A percentile compares a stretch with the other conserved stretches of the same genome.
phyloP scores from a whole-genome alignment of 1,140 invertebrate genomes.

The Lucilia sericata region DNA sequence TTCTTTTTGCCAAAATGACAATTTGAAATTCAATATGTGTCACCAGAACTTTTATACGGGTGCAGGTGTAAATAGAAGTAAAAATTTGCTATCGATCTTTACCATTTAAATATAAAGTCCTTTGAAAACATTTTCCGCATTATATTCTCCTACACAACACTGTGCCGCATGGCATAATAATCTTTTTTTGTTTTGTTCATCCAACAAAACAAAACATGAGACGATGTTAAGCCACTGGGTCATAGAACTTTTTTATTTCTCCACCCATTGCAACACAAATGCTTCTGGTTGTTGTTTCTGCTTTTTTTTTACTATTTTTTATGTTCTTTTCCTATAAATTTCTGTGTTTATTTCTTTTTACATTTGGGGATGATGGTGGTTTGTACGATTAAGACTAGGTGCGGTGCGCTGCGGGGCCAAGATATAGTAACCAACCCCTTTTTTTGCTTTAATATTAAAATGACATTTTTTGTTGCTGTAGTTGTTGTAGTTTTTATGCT shows the following conservation, averaged over 20 bases:
- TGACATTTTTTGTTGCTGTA: constrained; percentile 11
- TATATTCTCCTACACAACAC: background rate
- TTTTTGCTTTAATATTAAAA: constrained; percentile 24
- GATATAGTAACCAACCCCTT: constrained; percentile 17
- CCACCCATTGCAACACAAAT: constrained; percentile 20
- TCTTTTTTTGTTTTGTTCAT: background rate
- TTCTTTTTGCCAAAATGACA: no score
- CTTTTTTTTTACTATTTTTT: constrained; percentile 12
- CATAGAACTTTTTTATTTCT: constrained; percentile 66
- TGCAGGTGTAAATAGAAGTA: no score
- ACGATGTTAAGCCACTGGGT: constrained; percentile 53
- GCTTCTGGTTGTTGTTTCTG: constrained; percentile 40
- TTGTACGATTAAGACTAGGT: background rate
- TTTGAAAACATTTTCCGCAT: no score
- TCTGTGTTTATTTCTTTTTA: constrained; percentile 33
- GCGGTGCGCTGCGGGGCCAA: background rate
- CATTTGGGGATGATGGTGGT: constrained; percentile 22
- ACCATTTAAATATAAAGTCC: no score
- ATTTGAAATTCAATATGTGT: no score
- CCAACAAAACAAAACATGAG: constrained; percentile 1
- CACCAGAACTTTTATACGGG: no score
- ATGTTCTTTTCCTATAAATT: constrained; percentile 17
- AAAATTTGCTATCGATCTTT: no score
- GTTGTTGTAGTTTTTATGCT: constrained; percentile 26
- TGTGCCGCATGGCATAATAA: constrained; percentile 50